Base-by-base conservation (phyloP, 2,888 invertebrate genomes). In the Diaprepes abbreviatus region DNA sequence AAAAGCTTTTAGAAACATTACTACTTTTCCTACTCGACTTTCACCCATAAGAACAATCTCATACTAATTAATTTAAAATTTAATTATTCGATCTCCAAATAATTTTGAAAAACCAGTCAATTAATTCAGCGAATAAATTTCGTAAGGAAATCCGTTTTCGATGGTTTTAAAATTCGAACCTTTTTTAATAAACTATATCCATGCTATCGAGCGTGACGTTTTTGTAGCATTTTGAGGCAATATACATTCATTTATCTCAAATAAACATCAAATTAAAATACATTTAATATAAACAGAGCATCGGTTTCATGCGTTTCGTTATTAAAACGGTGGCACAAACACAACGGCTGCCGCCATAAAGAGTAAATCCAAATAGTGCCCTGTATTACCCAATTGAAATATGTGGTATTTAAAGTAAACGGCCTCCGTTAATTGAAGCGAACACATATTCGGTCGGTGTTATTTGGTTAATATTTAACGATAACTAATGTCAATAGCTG, bases 401-500 rank as follows among this genome's bases (percentile, higher is more conserved):
- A 81, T 75, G 75, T 74, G 72, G 76, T 79, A 81, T 82, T 83
- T 82, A 82, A 82, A 81, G 79, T 79, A 79, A 81, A 82, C 80
- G 80, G 77, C 80, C 77, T 74, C 75, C 76, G 80, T 81, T 81
- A 82, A 81, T 81, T 81, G 80, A 80, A 80, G 80, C 77, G 79
- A 78, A 80, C 81, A 78, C 81, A 80, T 79, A 82, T 81, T 81
- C 79, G 78, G 77, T 75, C 76, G 77, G 74, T 77, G 77, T 75
- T 77, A 78, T 68, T 64, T 66, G 79, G 81, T 82, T 82, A 82
- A 83, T 83, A 83, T 83, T 83, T 83, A 83, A 83, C 81, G 80
- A 79, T 82, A 83, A 78, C 75, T 74, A 82, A 81, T 82, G 82
- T 80, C 81, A 80, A 81, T 82, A 78, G 80, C 74, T 76, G 80